These are phyloP conservation scores for Pampusana beccarii DNA, from an alignment of 2,113 vertebrate genomes.

Conservation along the genomic window DNA sequence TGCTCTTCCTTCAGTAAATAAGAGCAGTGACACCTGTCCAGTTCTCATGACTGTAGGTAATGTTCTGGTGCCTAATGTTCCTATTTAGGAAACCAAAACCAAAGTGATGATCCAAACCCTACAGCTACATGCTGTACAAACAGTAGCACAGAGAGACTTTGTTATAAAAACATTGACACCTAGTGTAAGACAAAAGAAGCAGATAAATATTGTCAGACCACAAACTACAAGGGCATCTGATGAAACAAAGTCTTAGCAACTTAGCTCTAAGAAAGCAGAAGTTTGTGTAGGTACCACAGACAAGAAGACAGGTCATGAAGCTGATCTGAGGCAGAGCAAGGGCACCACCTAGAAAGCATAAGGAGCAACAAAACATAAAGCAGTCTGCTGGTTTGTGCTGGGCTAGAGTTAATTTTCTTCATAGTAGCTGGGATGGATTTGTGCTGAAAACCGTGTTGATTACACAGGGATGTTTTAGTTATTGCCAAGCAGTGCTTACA, in stretches of 20 bases:
- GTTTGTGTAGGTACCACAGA: neutral
- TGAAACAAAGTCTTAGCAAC: neutral
- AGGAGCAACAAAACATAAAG: neutral
- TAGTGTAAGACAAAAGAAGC: neutral
- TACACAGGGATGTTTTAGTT: neutral
- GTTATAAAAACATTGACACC: accelerated
- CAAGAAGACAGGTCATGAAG: neutral
- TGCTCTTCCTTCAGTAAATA: neutral
- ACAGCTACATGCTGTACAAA: neutral
- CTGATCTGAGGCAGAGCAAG: neutral
- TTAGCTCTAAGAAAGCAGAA: neutral
- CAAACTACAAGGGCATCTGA: neutral
- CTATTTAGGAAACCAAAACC: neutral
- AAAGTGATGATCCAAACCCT: neutral
- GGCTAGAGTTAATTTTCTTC: neutral
- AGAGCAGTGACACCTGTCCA: neutral
- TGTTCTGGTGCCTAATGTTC: neutral
- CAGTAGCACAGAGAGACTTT: neutral
- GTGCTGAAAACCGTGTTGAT: neutral
- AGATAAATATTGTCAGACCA: neutral
- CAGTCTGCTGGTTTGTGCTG: neutral
- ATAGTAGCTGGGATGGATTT: neutral
- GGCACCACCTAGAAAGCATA: no score
- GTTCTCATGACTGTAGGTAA: neutral
- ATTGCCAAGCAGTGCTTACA: neutral